A percentile compares a stretch with the other conserved stretches of the same genome.
phyloP scores from a whole-genome alignment of 2,113 vertebrate genomes.

The Clarias gariepinus region DNA sequence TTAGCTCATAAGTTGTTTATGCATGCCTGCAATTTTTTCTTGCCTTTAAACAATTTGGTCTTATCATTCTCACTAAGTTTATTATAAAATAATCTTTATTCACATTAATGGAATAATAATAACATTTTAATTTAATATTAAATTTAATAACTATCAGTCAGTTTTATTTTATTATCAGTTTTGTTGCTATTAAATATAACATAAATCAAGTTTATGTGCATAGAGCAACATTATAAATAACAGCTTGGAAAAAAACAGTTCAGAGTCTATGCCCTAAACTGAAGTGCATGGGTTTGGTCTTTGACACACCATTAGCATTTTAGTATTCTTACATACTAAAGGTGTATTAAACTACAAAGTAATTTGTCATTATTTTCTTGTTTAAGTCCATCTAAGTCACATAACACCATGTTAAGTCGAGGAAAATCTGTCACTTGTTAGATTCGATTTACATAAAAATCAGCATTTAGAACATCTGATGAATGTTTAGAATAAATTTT shows the following conservation, averaged over 20 bases:
- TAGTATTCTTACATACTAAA: too few species aligned
- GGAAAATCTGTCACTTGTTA: neutral
- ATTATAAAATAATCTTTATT: neutral
- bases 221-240: too few species aligned
- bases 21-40: neutral
- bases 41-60: neutral
- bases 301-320: neutral
- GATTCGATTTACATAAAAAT: neutral
- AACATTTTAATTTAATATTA: too few species aligned
- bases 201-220: too few species aligned
- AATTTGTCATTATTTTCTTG: neutral
- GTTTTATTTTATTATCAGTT: neutral
- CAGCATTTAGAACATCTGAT: neutral
- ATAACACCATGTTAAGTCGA: neutral
- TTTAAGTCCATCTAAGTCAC: neutral
- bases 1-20: neutral
- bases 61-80: neutral
- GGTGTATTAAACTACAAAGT: neutral
- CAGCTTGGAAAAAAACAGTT: too few species aligned
- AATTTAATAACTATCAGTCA: neutral
- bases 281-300: neutral
- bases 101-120: too few species aligned
- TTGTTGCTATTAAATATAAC: too few species aligned
- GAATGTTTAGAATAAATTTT: neutral
- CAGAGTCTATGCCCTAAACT: too few species aligned